A percentile compares a stretch with the other conserved stretches of the same genome.
These are phyloP conservation scores for Epirrita christyi DNA, from an alignment of 2,888 invertebrate genomes.

Conservation along the genomic window DNA sequence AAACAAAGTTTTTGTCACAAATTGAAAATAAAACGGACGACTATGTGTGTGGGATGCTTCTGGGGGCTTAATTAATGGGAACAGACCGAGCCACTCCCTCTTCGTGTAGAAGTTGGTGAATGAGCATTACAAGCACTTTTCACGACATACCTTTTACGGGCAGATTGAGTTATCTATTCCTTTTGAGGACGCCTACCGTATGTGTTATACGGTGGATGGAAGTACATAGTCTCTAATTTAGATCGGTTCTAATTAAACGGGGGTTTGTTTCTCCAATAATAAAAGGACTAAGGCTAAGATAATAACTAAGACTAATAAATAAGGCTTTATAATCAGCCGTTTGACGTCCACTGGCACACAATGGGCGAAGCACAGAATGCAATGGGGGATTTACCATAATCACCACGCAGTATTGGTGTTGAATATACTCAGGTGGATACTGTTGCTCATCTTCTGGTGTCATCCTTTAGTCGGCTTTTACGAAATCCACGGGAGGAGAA, in stretches of 20 bases:
- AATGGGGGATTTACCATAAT: no score
- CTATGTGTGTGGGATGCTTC: slow-evolving; percentile 18
- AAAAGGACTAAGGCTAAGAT: not conserved
- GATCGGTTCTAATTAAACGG: not conserved
- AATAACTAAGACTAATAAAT: no score
- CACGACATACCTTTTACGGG: slow-evolving; percentile 32
- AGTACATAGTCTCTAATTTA: not conserved
- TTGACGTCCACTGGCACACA: no score
- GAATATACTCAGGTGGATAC: no score
- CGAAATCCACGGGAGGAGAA: no score
- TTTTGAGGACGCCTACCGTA: slow-evolving; percentile 3
- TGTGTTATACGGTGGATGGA: not conserved
- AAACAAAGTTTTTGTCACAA: no score
- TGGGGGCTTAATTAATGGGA: slow-evolving; percentile 38
- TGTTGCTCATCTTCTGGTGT: no score
- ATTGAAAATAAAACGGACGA: not conserved
- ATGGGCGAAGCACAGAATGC: no score
- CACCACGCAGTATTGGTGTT: no score
- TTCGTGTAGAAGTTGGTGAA: slow-evolving; percentile 37
- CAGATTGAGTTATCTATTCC: slow-evolving; percentile 16
- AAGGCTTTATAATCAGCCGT: no score
- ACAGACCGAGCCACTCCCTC: slow-evolving; percentile 34
- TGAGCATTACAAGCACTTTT: slow-evolving; percentile 41
- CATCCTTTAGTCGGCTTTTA: no score
- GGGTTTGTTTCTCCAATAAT: not conserved